phyloP scores from a whole-genome alignment of 2,888 invertebrate genomes.

The Idaea straminata region DNA sequence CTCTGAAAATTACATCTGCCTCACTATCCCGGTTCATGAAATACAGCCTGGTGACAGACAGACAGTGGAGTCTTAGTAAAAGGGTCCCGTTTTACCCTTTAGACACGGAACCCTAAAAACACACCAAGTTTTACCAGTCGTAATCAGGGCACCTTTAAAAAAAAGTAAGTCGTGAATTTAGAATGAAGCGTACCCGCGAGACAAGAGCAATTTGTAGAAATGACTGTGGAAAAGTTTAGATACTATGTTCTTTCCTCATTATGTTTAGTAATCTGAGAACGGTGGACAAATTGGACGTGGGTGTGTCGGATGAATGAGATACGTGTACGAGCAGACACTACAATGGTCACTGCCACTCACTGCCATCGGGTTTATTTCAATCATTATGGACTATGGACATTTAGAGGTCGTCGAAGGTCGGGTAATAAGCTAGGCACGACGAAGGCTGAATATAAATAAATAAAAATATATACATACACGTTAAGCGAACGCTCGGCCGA shows the following conservation, averaged over 20 bases:
- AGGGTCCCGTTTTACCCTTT: too few relatives aligned
- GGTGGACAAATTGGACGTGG: slow-evolving; percentile 62
- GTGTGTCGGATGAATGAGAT: slow-evolving; percentile 64
- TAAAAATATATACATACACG: too few relatives aligned
- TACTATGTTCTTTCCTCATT: slow-evolving; percentile 54
- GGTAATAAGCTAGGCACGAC: slow-evolving; percentile 5
- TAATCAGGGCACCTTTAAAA: slow-evolving; percentile 10
- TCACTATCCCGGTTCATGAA: too few relatives aligned
- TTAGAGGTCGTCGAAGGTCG: slow-evolving; percentile 17
- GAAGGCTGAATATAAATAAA: not conserved
- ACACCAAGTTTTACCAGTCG: not conserved
- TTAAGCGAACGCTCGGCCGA: too few relatives aligned
- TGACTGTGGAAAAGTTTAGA: slow-evolving; percentile 35
- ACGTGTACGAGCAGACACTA: slow-evolving; percentile 42
- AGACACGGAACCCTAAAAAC: too few relatives aligned
- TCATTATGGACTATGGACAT: slow-evolving; percentile 21
- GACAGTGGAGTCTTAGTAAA: too few relatives aligned
- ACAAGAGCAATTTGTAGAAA: slow-evolving; percentile 33
- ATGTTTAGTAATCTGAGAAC: slow-evolving; percentile 53
- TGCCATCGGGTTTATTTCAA: slow-evolving; percentile 29
- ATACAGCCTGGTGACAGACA: too few relatives aligned
- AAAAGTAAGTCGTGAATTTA: slow-evolving; percentile 23
- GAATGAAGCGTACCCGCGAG: slow-evolving; percentile 24
- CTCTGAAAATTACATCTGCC: too few relatives aligned
- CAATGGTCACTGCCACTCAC: slow-evolving; percentile 33